These are phyloP conservation scores for Venturia canescens DNA, from an alignment of 1,140 invertebrate genomes.

Conservation along the genomic window DNA sequence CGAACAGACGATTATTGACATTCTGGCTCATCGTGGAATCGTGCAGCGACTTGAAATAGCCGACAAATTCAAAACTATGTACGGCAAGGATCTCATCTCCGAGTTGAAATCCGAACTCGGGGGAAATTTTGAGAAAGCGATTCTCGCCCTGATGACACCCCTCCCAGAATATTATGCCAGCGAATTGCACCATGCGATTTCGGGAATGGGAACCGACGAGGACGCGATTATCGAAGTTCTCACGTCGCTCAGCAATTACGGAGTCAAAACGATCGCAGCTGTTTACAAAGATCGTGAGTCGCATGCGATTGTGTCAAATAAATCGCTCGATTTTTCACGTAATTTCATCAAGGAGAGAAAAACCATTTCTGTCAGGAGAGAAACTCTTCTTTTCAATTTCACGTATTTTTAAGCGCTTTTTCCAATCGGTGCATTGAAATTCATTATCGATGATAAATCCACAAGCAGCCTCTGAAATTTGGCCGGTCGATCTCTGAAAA, in stretches of 20 bases:
- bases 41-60: constrained; percentile 94
- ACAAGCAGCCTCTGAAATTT: no score
- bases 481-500: no score
- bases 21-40: constrained; percentile 90
- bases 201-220: constrained; percentile 91
- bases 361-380: no score
- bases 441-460: no score
- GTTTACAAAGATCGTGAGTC: constrained; percentile 91
- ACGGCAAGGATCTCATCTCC: constrained; percentile 94
- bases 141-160: constrained; percentile 91
- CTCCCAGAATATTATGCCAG: constrained; percentile 92
- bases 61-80: constrained; percentile 94
- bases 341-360: no score
- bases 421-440: no score
- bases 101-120: constrained; percentile 93
- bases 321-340: neutral
- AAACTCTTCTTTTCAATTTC: no score
- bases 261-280: constrained; percentile 89
- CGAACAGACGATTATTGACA: constrained; percentile 93
- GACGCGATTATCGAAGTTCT: constrained; percentile 94
- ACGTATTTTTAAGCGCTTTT: no score
- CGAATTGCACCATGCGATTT: constrained; percentile 91
- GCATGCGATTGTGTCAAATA: no score
- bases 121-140: constrained; percentile 93
- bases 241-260: constrained; percentile 92